Percentiles rank a stretch among this genome's conserved stretches.
Conservation (phyloP, 2,113 vertebrate species). For the Poecilia latipinna region DNA sequence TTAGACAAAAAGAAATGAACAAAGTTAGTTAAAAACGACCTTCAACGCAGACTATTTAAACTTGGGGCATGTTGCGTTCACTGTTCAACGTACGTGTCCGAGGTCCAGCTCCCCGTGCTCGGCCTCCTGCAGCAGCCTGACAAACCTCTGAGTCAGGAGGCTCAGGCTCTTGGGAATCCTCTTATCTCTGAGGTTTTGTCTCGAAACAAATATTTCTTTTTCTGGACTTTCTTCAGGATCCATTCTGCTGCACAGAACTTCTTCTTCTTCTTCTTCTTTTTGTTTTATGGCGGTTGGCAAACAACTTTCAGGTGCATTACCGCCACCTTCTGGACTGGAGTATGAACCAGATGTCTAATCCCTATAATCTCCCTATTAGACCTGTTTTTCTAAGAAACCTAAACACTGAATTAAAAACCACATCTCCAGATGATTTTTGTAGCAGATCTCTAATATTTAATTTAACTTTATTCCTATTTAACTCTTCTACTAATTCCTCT, state of each 20-base stretch:
- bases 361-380: no score
- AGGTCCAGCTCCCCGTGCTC: slow-evolving; percentile 92
- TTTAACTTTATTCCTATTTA: no score
- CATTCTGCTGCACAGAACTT: slow-evolving; percentile 20
- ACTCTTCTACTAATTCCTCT: no score
- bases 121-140: slow-evolving; percentile 88
- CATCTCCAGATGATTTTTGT: no score
- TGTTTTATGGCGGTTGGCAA: no score
- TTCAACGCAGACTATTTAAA: background rate
- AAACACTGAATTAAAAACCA: no score
- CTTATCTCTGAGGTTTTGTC: background rate
- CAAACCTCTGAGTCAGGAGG: slow-evolving; percentile 88
- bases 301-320: no score
- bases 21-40: background rate
- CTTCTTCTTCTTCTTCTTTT: no score
- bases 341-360: no score
- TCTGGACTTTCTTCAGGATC: slow-evolving; percentile 42
- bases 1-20: background rate
- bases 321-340: no score
- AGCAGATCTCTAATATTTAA: no score
- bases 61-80: background rate
- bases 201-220: slow-evolving; percentile 25
- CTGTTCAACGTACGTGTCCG: slow-evolving; percentile 79
- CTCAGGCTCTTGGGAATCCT: slow-evolving; percentile 85
- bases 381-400: no score